phyloP scores from a whole-genome alignment of 2,888 invertebrate species.

The Leucophenga maculata region DNA sequence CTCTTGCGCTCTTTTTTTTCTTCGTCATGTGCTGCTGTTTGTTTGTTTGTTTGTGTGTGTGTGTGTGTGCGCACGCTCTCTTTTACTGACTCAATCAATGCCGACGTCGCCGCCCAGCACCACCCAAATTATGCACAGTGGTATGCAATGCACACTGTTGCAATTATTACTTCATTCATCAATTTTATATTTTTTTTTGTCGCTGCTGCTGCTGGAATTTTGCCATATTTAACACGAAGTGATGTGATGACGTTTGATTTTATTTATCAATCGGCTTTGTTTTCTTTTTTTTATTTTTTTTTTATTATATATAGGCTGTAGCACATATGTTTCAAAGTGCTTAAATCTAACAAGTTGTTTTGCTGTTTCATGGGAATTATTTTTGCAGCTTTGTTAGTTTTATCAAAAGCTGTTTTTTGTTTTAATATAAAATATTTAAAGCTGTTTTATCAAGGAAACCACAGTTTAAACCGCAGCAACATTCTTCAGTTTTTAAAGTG shows the following conservation, averaged over 20 bases:
- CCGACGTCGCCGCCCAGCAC: conserved; percentile 43
- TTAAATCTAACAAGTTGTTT: conserved; percentile 39
- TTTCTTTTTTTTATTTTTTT: conserved; percentile 38
- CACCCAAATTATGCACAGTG: conserved; percentile 59
- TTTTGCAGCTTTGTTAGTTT: conserved; percentile 31
- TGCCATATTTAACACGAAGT: conserved; percentile 4
- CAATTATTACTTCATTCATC: conserved; percentile 57
- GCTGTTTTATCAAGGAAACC: conserved; percentile 3
- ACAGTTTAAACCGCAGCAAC: no score
- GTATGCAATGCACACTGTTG: conserved; percentile 38
- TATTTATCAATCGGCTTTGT: conserved; percentile 32
- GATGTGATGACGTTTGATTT: conserved; percentile 29
- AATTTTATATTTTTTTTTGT: conserved; percentile 32
- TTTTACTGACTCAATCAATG: conserved; percentile 44
- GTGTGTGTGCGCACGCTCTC: conserved; percentile 10
- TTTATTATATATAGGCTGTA: conserved; percentile 29
- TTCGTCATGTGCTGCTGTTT: neutral
- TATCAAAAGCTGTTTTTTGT: neutral
- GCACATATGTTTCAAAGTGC: conserved; percentile 7
- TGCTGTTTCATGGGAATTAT: conserved; percentile 22
- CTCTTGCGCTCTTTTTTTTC: no score
- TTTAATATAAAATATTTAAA: neutral
- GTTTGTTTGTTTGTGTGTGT: neutral
- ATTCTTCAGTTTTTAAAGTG: no score
- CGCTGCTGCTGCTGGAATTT: neutral